Percentiles rank a stretch among this genome's conserved stretches.
Evolutionary conservation across 2,113 vertebrate species (phyloP).

Genomic region (Notiomystis cincta): DNA sequence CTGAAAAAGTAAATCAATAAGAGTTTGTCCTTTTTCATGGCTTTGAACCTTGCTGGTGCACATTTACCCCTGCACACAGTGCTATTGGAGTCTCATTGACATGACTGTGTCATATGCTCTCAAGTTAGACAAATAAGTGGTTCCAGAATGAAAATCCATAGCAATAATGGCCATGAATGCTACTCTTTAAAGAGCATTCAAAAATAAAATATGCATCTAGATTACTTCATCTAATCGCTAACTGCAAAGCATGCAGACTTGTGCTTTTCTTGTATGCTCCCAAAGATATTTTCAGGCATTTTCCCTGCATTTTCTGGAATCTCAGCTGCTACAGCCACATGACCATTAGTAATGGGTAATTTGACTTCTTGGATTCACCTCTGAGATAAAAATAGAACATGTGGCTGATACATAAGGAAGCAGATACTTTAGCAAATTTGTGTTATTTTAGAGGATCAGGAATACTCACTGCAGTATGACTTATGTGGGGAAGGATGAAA

Average conservation of each 20-base stretch:
- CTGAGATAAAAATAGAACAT: conserved; percentile 47
- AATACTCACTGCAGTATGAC: neutral
- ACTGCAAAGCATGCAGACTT: neutral
- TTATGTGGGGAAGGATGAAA: neutral
- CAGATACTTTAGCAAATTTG: neutral
- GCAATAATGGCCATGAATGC: neutral
- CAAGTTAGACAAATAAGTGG: neutral
- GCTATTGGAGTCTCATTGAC: neutral
- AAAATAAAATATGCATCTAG: neutral
- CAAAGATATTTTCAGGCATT: conserved; percentile 5
- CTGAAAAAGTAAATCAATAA: neutral
- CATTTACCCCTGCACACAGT: neutral
- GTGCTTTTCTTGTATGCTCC: neutral
- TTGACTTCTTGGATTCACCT: conserved; percentile 32
- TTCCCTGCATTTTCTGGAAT: conserved; percentile 6
- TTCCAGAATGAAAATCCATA: neutral
- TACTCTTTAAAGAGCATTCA: conserved; percentile 2
- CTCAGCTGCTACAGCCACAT: conserved; percentile 18
- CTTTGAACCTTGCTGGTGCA: neutral
- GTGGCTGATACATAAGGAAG: conserved; percentile 22
- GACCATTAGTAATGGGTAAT: conserved; percentile 63
- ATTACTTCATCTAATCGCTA: neutral
- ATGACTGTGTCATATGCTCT: neutral
- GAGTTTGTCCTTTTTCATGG: neutral
- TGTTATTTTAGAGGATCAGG: neutral